phyloP scores from a whole-genome alignment of 2,797 vertebrate genomes.

The Malacoraja senta region DNA sequence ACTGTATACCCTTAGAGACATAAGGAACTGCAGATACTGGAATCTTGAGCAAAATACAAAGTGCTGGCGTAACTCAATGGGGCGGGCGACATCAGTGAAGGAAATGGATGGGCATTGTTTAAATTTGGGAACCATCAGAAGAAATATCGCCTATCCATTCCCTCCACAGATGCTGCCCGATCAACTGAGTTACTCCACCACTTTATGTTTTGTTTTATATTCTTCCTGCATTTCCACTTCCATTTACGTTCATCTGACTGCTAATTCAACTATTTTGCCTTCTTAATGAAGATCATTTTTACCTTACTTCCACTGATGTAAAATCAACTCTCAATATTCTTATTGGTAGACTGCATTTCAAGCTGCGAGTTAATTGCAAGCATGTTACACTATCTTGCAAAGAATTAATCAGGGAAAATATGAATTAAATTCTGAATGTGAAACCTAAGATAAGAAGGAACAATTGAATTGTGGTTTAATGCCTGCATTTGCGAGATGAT shows the following conservation, averaged over 20 bases:
- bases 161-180: too few species aligned
- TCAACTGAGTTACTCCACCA: too few species aligned
- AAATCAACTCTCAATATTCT: too few species aligned
- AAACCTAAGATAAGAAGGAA: not conserved
- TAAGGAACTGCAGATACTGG: too few species aligned
- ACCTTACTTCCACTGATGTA: not conserved
- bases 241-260: not conserved
- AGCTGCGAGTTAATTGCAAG: not conserved
- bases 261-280: not conserved
- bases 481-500: not conserved
- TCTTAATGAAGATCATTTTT: not conserved
- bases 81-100: too few species aligned
- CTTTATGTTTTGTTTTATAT: not conserved
- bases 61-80: too few species aligned
- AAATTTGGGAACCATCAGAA: too few species aligned
- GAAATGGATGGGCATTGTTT: too few species aligned
- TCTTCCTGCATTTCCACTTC: not conserved
- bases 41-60: too few species aligned
- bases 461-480: not conserved
- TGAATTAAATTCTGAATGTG: not conserved
- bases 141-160: too few species aligned
- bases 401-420: not conserved
- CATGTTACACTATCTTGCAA: not conserved
- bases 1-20: too few species aligned
- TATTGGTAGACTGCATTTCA: not conserved